A percentile compares a stretch with the other conserved stretches of the same genome.
These are phyloP conservation scores for Willowsia nigromaculata DNA, from an alignment of 2,888 invertebrate genomes.

Conservation along the genomic window DNA sequence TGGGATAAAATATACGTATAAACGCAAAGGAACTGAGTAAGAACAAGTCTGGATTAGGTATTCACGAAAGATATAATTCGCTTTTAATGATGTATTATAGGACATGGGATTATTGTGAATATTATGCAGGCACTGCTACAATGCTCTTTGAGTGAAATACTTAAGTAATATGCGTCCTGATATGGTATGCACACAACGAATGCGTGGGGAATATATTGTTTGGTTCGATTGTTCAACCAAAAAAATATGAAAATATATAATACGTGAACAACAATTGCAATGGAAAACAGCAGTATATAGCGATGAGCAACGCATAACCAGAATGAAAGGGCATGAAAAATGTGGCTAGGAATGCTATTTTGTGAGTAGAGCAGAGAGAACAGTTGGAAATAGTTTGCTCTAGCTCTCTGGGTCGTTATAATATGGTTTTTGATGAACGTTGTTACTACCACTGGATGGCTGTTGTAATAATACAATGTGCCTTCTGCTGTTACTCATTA, in stretches of 20 bases:
- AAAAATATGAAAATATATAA: background rate
- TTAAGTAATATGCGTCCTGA: background rate
- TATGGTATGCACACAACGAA: too few relatives aligned
- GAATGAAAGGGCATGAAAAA: background rate
- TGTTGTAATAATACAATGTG: conserved; percentile 41
- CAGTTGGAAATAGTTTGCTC: background rate
- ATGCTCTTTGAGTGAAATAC: background rate
- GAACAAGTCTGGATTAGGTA: background rate
- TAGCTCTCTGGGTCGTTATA: background rate
- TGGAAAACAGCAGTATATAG: background rate
- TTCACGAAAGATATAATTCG: background rate
- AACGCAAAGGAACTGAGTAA: background rate
- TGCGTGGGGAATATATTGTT: too few relatives aligned
- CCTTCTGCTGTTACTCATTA: conserved; percentile 63
- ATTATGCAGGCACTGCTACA: background rate
- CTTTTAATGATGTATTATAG: background rate
- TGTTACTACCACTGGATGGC: background rate
- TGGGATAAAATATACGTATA: too few relatives aligned
- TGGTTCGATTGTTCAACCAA: background rate
- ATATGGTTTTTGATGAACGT: background rate
- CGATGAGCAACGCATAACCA: background rate
- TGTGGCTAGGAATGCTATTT: background rate
- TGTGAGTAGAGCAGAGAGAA: background rate
- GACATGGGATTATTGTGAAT: background rate
- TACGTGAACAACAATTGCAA: background rate